These are phyloP conservation scores for Beris morrisii DNA, from an alignment of 2,888 invertebrate species.

Conservation along the genomic window DNA sequence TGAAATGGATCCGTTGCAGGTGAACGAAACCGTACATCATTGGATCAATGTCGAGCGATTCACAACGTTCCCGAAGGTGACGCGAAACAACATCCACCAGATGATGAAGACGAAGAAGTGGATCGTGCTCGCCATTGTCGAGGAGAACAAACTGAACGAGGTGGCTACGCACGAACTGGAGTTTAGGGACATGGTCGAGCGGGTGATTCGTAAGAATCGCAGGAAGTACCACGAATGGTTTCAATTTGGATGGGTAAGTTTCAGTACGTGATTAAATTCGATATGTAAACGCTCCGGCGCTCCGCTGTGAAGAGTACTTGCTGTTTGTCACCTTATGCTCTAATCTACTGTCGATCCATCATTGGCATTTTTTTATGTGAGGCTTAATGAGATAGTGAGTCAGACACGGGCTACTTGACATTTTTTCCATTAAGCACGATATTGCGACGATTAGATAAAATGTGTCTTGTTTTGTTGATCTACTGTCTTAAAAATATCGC, in stretches of 20 bases:
- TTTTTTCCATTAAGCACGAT: too few species aligned
- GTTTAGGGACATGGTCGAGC: slow-evolving; percentile 82
- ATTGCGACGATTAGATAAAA: too few species aligned
- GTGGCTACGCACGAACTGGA: slow-evolving; percentile 78
- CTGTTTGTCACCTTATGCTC: too few species aligned
- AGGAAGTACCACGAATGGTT: slow-evolving; percentile 78
- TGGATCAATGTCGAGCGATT: slow-evolving; percentile 92
- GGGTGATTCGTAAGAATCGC: slow-evolving; percentile 72
- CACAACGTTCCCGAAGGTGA: slow-evolving; percentile 84
- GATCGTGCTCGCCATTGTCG: slow-evolving; percentile 83
- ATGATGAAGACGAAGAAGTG: slow-evolving; percentile 82
- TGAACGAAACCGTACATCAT: slow-evolving; percentile 74
- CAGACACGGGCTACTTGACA: too few species aligned
- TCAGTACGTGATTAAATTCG: too few species aligned
- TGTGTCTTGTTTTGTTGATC: too few species aligned
- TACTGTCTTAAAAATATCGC: too few species aligned
- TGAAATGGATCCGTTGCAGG: slow-evolving; percentile 57
- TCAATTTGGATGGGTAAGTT: slow-evolving; percentile 88
- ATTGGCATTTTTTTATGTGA: too few species aligned
- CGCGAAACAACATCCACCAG: slow-evolving; percentile 80
- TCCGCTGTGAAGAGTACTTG: too few species aligned
- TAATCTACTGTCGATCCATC: too few species aligned
- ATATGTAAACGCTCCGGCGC: too few species aligned
- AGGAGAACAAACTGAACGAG: slow-evolving; percentile 83
- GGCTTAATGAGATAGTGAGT: too few species aligned